These are phyloP conservation scores for Dichetophora obliterata DNA, from an alignment of 2,888 invertebrate genomes.

Conservation along the genomic window DNA sequence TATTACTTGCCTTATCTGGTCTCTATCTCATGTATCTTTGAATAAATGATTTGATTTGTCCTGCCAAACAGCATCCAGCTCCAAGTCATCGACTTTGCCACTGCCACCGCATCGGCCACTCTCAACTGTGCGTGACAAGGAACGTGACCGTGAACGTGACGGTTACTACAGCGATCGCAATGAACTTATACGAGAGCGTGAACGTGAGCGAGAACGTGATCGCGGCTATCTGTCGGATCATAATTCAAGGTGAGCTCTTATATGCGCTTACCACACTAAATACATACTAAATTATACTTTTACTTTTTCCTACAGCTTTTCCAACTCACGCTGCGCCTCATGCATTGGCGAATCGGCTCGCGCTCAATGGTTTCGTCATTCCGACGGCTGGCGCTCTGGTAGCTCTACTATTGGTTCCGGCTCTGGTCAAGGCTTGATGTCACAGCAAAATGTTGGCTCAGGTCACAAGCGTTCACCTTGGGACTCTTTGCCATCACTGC, in stretches of 20 bases:
- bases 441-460: constrained; percentile 68
- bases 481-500: constrained; percentile 88
- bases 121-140: constrained; percentile 71
- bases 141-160: constrained; percentile 78
- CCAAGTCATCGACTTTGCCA: constrained; percentile 87
- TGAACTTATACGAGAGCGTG: constrained; percentile 82
- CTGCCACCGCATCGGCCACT: constrained; percentile 79
- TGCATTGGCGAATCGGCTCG: constrained; percentile 92
- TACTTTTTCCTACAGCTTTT: constrained; percentile 56
- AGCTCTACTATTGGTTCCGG: constrained; percentile 79
- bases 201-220: constrained; percentile 79
- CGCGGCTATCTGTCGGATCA: constrained; percentile 84
- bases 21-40: not conserved
- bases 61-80: constrained; percentile 75
- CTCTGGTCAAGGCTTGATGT: constrained; percentile 72
- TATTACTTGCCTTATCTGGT: not conserved
- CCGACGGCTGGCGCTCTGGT: constrained; percentile 87
- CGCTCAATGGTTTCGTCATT: constrained; percentile 91
- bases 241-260: constrained; percentile 75
- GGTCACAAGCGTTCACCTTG: constrained; percentile 85
- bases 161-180: constrained; percentile 92
- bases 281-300: not conserved
- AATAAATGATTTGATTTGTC: not conserved
- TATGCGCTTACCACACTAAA: not conserved
- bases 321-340: constrained; percentile 82